Base-by-base conservation (phyloP, 2,888 invertebrate genomes). In the Shargacucullia verbasci region DNA sequence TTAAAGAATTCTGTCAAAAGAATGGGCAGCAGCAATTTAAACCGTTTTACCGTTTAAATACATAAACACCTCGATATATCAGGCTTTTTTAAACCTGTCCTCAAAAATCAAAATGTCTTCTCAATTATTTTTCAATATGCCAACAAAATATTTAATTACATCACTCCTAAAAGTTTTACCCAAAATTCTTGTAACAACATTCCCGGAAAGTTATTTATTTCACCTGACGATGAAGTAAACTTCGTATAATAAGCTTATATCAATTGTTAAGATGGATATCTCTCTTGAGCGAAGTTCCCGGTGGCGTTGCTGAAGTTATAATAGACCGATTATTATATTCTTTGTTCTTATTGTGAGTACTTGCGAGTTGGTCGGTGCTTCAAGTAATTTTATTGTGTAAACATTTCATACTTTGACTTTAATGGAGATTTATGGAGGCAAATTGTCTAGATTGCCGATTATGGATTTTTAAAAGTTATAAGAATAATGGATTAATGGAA, bases 311-410 rank as follows among this genome's bases (percentile, higher is more conserved):
- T 46, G 49, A 82, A 85, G 72, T 85, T 85, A 78, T 82, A 83
- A 84, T 82, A 83, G 79, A 73, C 70, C 74, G 73, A 83, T 82
- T 81, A 82, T 77, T 74, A 71, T 68, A 64, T 69, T 69, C 62
- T 59, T 70, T 66, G 52, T 62, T 73, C 77, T 76, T 74, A 71
- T 76, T 72, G 57, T 46, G 54, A 50, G 35, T 47, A 62, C 63
- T 71, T 52, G 20, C 52, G 49, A 64, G 68, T 60, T 71, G 58
- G 38, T 15, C 35, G 10, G 8, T 29, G 35, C 41, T 14, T 15
- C 57, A 43, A 41, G 63, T 59, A 54, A 20, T 20, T 68, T 65
- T 62, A 59, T 59, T 37, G 41, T 61, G 48, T 59, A 54, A 65
- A 67, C 66, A 73, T 71, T 73, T 70, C 46, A 67, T 67, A 53